Conservation (phyloP, 2,113 vertebrate species). For the Tragelaphus scriptus region DNA sequence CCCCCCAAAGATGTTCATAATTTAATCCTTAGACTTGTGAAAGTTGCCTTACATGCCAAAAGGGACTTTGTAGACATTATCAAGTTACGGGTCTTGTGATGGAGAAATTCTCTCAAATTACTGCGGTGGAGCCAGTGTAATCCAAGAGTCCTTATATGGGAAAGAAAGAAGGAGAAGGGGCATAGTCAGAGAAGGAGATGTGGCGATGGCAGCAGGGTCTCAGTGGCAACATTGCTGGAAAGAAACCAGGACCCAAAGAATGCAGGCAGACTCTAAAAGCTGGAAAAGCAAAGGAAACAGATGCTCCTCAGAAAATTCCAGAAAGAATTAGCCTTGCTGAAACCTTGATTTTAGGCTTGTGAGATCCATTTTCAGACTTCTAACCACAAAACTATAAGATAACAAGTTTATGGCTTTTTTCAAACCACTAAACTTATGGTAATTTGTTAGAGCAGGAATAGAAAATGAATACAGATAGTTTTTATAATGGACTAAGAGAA, state of each 20-base stretch:
- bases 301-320: not conserved
- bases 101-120: not conserved
- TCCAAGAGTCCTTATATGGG: not conserved
- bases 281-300: not conserved
- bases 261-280: not conserved
- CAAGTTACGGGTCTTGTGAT: not conserved
- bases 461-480: not conserved
- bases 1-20: not conserved
- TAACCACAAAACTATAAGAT: not conserved
- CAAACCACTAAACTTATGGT: not conserved
- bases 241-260: not conserved
- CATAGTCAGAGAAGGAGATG: not conserved
- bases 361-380: not conserved
- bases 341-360: not conserved
- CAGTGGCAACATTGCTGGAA: not conserved
- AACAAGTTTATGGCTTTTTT: not conserved
- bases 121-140: not conserved
- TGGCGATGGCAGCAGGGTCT: not conserved
- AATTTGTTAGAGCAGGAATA: not conserved
- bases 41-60: not conserved
- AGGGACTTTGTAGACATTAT: not conserved
- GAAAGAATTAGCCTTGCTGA: not conserved
- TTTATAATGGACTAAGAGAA: not conserved
- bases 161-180: not conserved
- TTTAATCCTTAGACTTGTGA: not conserved